Evolutionary conservation across 2,888 invertebrate species (phyloP).

Genomic region (Ichneumoninae sp.): DNA sequence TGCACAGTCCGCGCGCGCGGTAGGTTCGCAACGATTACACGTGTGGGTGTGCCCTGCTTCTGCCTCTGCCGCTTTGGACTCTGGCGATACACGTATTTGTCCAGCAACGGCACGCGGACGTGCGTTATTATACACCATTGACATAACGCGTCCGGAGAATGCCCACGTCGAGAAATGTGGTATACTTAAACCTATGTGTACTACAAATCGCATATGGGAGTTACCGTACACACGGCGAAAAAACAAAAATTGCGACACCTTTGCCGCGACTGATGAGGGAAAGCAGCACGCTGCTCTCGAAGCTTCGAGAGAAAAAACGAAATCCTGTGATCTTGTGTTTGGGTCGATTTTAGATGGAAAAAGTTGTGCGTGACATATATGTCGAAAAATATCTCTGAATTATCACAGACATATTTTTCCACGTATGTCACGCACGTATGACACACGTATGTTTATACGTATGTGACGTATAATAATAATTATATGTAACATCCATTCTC

Average conservation of each 20-base stretch:
- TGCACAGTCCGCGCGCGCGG: neutral
- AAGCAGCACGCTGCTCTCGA: neutral
- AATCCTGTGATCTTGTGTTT: neutral
- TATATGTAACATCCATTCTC: neutral
- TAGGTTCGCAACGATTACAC: conserved; percentile 47
- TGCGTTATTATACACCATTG: conserved; percentile 47
- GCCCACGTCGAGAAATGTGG: conserved; percentile 42
- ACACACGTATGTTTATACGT: too few species aligned
- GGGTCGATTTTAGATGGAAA: neutral
- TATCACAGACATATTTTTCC: too few species aligned
- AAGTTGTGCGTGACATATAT: neutral
- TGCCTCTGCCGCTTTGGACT: conserved; percentile 34
- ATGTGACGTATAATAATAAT: too few species aligned
- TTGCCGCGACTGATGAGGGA: conserved; percentile 18
- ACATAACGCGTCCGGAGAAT: conserved; percentile 44
- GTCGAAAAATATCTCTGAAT: too few species aligned
- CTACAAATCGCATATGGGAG: conserved; percentile 15
- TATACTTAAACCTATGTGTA: conserved; percentile 11
- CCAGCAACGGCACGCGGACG: conserved; percentile 29
- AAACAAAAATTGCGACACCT: conserved; percentile 24
- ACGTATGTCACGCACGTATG: too few species aligned
- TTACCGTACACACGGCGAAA: neutral
- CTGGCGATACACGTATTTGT: conserved; percentile 4
- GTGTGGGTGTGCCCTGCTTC: conserved; percentile 61
- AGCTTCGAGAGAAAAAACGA: neutral